Percentiles rank a stretch among this genome's conserved stretches.
Evolutionary conservation across 2,113 vertebrate species (phyloP).

Genomic region (Drymodes brunneopygia): DNA sequence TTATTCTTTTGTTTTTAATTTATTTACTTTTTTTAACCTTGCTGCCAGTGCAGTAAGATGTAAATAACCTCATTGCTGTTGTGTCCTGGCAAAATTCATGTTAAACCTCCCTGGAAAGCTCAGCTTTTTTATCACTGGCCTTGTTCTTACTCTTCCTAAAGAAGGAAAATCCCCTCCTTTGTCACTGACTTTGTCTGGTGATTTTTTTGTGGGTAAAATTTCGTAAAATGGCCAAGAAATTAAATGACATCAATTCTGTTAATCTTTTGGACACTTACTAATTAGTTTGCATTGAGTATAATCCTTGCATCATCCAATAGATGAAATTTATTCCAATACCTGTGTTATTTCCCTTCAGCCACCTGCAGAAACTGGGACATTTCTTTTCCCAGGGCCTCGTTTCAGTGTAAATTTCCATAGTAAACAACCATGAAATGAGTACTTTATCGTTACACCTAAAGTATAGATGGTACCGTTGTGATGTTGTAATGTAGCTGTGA

Average conservation of each 20-base stretch:
- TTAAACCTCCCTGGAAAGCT: neutral
- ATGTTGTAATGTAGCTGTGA: neutral
- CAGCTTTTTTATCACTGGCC: neutral
- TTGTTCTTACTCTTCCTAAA: neutral
- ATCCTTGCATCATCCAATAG: neutral
- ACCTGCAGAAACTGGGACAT: neutral
- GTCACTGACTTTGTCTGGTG: neutral
- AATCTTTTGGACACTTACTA: neutral
- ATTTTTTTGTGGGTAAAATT: neutral
- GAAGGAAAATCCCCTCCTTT: neutral
- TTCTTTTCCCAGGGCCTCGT: neutral
- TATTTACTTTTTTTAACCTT: neutral
- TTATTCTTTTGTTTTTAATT: neutral
- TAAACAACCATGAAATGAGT: neutral
- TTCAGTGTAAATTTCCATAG: neutral
- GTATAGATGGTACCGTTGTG: accelerated
- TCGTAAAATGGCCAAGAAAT: neutral
- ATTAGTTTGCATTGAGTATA: neutral
- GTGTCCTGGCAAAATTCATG: neutral
- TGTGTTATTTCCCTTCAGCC: neutral
- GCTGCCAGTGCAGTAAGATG: neutral
- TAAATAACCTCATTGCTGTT: neutral
- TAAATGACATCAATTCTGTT: neutral
- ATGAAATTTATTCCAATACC: neutral
- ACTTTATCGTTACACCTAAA: neutral